Evolutionary conservation across 2,113 vertebrate genomes (phyloP).

Genomic region (Tenebrosternarchus preto): DNA sequence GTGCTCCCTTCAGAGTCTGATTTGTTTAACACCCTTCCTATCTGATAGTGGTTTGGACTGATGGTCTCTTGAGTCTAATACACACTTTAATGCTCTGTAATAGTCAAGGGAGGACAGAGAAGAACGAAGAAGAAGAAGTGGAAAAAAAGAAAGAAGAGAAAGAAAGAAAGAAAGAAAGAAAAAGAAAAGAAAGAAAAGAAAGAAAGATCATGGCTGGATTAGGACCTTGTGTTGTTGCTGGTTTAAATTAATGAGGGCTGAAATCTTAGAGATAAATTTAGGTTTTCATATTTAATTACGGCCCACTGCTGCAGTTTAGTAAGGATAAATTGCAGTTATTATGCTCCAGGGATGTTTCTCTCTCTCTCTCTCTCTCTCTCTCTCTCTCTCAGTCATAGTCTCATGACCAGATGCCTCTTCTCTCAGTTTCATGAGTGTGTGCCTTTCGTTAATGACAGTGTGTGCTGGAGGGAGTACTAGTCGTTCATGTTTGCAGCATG

Average conservation of each 20-base stretch:
- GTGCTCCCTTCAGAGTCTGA: slow-evolving; percentile 73
- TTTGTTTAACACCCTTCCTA: slow-evolving; percentile 76
- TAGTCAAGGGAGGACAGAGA: slow-evolving; percentile 66
- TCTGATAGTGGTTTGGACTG: slow-evolving; percentile 86
- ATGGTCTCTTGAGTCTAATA: slow-evolving; percentile 87
- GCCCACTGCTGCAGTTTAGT: slow-evolving; percentile 83
- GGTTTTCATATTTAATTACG: slow-evolving; percentile 98
- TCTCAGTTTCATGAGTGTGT: slow-evolving; percentile 70
- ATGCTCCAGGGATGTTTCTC: slow-evolving; percentile 77
- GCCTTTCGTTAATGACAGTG: slow-evolving; percentile 81
- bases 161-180: slow-evolving; percentile 58
- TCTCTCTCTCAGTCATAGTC: no score
- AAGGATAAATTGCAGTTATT: slow-evolving; percentile 93
- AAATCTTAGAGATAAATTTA: slow-evolving; percentile 89
- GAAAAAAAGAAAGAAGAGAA: background rate
- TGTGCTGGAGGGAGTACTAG: slow-evolving; percentile 64
- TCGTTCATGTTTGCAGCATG: slow-evolving; percentile 57
- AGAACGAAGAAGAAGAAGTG: slow-evolving; percentile 7
- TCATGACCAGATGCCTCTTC: slow-evolving; percentile 33
- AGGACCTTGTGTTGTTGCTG: slow-evolving; percentile 83
- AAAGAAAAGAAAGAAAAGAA: slow-evolving; percentile 55
- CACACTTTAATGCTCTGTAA: slow-evolving; percentile 90
- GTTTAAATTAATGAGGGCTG: slow-evolving; percentile 92
- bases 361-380: no score
- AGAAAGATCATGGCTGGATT: slow-evolving; percentile 75